Evolutionary conservation across 2,888 invertebrate species (phyloP), one percentile per base, ranked within the genome.

Genomic region (Acrobasis consociella): DNA sequence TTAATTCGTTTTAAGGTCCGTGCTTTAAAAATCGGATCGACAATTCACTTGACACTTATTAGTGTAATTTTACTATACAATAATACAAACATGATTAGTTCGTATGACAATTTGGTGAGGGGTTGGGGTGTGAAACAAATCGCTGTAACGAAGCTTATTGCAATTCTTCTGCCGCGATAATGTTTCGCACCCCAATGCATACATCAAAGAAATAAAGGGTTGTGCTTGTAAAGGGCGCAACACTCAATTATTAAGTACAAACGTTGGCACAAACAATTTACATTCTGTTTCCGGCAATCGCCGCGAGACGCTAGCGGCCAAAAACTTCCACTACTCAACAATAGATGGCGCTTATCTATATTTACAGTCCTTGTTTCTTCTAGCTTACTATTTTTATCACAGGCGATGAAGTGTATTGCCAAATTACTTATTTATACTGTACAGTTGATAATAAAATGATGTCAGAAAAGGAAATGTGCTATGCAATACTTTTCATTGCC

Each of bases 201-300:
- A 90, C 89, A 91, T 91, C 91, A 92, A 91, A 90, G 89, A 85
- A 89, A 31, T 31, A 31, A 83, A 89, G 87, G 91, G 91, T 88
- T 87, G 83, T 81, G 80, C 78, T 81, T 77, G 85, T 80, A 78
- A 81, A 87, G 89, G 87, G 89, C 83, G 86, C 81, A 84, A 85
- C 85, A 87, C 88, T 88, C 86, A 83, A 88, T 88, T 88, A 89
- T 87, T 84, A 89, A n/a, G n/a, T n/a, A n/a, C 85, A 86, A 88
- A 90, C 83, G 86, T 91, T 90, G 90, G 91, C 91, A 90, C 91
- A 86, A 86, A 87, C 81, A 86, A 86, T 91, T 90, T 87, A 89
- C 82, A 87, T 86, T 86, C 78, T 81, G 78, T 79, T 74, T 70
- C 72, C 73, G 64, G 72, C 73, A 69, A 68, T 74, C 69, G 73